phyloP scores from a whole-genome alignment of 2,888 invertebrate genomes.

The Folsomia candida region DNA sequence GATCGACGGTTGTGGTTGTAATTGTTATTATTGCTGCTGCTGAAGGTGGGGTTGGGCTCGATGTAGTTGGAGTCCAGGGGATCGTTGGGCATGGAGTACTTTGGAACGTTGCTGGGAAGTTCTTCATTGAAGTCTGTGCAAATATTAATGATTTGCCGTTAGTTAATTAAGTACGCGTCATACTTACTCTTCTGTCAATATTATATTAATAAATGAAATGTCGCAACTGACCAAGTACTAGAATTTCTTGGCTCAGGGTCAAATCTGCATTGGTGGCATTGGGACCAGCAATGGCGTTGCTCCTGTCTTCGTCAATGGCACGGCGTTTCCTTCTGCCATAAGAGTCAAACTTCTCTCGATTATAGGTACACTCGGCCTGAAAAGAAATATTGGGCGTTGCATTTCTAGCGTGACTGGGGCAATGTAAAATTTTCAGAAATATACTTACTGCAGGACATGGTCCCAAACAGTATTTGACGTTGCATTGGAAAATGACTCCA shows the following conservation, averaged over 20 bases:
- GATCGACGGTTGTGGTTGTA: conserved; percentile 16
- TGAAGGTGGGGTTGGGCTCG: conserved; percentile 24
- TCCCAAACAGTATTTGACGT: conserved; percentile 92
- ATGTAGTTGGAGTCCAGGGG: conserved; percentile 34
- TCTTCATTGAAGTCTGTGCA: conserved; percentile 92
- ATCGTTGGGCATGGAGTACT: conserved; percentile 46
- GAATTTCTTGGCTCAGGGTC: conserved; percentile 90
- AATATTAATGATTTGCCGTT: no score
- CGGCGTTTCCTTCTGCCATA: conserved; percentile 88
- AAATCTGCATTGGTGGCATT: conserved; percentile 72
- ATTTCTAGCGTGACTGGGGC: no score
- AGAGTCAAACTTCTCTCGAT: conserved; percentile 82
- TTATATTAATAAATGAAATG: no score
- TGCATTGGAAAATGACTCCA: conserved; percentile 95
- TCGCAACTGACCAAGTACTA: no score
- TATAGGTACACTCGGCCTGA: conserved; percentile 86
- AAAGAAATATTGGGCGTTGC: conserved; percentile 4
- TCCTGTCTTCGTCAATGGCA: conserved; percentile 54
- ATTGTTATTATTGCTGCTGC: conserved; percentile 27
- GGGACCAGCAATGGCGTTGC: conserved; percentile 59
- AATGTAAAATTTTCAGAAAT: no score
- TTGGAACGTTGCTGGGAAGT: conserved; percentile 48
- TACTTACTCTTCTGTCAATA: no score
- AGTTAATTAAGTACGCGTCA: no score
- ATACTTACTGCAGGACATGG: conserved; percentile 83